phyloP scores from a whole-genome alignment of 2,113 vertebrate species.

The Clarias macrocephalus region DNA sequence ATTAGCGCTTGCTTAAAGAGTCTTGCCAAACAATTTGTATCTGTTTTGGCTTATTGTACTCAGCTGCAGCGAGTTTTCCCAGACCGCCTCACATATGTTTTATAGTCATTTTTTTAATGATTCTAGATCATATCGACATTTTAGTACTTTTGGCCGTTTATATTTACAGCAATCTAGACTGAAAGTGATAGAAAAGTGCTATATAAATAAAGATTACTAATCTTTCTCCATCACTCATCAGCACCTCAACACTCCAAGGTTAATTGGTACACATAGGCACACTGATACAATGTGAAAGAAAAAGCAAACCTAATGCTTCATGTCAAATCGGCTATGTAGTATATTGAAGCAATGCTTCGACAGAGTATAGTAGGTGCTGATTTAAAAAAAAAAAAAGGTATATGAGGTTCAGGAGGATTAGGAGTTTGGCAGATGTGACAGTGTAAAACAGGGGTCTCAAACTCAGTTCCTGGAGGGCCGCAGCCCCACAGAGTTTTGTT shows the following conservation, averaged over 20 bases:
- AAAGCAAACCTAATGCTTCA: background rate
- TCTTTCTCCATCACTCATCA: background rate
- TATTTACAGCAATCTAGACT: background rate
- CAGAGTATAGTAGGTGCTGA: background rate
- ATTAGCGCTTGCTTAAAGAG: background rate
- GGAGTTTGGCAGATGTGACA: background rate
- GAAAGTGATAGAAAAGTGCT: background rate
- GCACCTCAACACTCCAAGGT: background rate
- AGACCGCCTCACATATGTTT: background rate
- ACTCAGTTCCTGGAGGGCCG: too few relatives aligned
- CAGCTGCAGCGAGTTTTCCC: background rate
- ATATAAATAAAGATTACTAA: background rate
- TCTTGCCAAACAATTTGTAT: slow-evolving; percentile 19
- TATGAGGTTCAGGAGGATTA: background rate
- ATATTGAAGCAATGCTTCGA: background rate
- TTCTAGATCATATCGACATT: slow-evolving; percentile 1
- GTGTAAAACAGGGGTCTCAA: too few relatives aligned
- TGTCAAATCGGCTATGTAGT: background rate
- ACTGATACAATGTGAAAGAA: background rate
- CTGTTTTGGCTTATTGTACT: background rate
- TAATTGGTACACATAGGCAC: background rate
- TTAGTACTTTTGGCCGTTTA: background rate
- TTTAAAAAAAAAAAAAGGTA: background rate
- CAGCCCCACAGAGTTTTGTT: too few relatives aligned
- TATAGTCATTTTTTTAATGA: slow-evolving; percentile 9